phyloP scores from a whole-genome alignment of 2,888 invertebrate genomes.

The Nomada ruficornis region DNA sequence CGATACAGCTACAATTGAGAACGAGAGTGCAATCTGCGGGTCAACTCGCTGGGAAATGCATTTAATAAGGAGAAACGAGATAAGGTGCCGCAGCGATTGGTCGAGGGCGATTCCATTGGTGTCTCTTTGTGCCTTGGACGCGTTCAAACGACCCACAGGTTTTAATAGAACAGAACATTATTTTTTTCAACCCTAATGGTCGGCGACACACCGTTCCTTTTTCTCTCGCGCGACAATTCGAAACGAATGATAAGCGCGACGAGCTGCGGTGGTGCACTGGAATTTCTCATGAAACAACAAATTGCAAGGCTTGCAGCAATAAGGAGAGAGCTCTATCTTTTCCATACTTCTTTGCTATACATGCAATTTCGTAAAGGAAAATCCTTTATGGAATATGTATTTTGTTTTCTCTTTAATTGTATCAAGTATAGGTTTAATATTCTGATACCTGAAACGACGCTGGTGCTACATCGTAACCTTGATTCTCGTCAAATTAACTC shows the following conservation, averaged over 20 bases:
- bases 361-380: too few relatives aligned
- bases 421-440: too few relatives aligned
- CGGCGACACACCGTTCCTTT: too few relatives aligned
- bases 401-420: too few relatives aligned
- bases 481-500: conserved; percentile 1
- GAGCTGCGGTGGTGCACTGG: neutral
- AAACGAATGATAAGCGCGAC: conserved; percentile 4
- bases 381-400: too few relatives aligned
- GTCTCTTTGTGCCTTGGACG: conserved; percentile 1
- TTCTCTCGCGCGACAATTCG: neutral
- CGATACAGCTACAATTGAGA: conserved; percentile 45
- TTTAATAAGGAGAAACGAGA: conserved; percentile 37
- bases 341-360: too few relatives aligned
- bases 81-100: conserved; percentile 38
- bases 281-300: neutral
- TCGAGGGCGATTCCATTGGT: conserved; percentile 28
- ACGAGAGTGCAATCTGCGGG: conserved; percentile 55
- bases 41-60: conserved; percentile 60
- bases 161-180: neutral
- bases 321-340: too few relatives aligned
- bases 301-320: too few relatives aligned
- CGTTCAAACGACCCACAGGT: neutral
- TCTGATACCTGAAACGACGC: neutral
- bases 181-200: neutral
- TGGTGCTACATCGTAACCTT: neutral